phyloP scores from a whole-genome alignment of 1,140 invertebrate genomes.

The Sminthurides bifidus region DNA sequence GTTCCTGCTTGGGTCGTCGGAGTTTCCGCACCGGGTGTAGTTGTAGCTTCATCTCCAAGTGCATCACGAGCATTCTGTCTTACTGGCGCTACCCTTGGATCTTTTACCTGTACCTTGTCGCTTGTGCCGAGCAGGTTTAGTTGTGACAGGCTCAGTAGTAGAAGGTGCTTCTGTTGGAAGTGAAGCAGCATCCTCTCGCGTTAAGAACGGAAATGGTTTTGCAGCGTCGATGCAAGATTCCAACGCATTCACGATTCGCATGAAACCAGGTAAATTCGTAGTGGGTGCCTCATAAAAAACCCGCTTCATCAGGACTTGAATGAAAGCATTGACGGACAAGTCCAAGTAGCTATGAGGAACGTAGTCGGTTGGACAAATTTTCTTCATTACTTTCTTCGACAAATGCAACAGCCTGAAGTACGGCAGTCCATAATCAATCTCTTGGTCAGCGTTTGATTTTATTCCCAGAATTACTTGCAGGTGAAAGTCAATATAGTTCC shows the following conservation, averaged over 20 bases:
- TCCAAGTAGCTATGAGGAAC: background rate
- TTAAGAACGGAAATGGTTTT: background rate
- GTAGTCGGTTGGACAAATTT: background rate
- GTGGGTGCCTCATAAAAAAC: background rate
- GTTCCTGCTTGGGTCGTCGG: no score
- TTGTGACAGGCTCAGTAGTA: no score
- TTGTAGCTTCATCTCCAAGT: no score
- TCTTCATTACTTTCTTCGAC: conserved; percentile 3
- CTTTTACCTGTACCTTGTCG: no score
- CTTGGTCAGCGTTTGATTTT: background rate
- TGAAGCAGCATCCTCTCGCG: no score
- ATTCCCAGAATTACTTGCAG: background rate
- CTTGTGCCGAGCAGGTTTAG: no score
- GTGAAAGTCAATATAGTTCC: background rate
- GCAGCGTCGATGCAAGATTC: background rate
- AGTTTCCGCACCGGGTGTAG: no score
- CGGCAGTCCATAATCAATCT: background rate
- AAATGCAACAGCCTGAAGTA: background rate
- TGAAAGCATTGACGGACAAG: background rate
- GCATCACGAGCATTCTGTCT: no score
- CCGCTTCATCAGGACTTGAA: background rate
- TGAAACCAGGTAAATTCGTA: background rate
- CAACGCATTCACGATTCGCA: background rate
- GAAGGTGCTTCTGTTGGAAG: no score
- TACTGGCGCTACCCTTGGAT: no score